Percentiles rank a stretch among this genome's conserved stretches.
phyloP scores from a whole-genome alignment of 2,113 vertebrate species.

The Sminthopsis crassicaudata region DNA sequence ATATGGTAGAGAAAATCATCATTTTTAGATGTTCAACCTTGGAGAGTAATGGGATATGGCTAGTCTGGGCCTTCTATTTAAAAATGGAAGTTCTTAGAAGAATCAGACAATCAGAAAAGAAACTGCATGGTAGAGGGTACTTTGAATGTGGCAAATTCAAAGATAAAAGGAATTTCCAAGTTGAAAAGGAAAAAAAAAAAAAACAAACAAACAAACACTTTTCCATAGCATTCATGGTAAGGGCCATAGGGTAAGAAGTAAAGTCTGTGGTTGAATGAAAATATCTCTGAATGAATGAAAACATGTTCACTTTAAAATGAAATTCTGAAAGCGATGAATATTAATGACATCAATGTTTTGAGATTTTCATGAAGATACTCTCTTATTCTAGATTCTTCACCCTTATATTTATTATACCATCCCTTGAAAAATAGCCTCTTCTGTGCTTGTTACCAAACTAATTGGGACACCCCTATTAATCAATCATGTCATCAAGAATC shows the following conservation, averaged over 20 bases:
- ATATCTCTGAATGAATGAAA: background rate
- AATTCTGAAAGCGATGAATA: background rate
- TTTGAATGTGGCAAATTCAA: background rate
- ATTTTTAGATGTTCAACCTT: background rate
- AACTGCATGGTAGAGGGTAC: background rate
- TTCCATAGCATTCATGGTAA: background rate
- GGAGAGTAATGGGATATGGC: background rate
- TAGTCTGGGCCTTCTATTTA: background rate
- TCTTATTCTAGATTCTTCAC: background rate
- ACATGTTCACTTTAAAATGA: background rate
- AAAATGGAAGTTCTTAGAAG: background rate
- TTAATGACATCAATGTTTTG: background rate
- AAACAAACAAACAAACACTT: no score
- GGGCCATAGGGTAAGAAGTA: background rate
- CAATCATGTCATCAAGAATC: background rate
- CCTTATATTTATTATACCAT: background rate
- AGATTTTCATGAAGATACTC: background rate
- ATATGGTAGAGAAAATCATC: background rate
- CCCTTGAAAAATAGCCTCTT: background rate
- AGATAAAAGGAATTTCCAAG: background rate
- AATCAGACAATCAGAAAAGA: background rate
- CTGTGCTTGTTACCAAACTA: background rate
- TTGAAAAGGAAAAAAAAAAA: background rate
- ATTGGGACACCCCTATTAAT: background rate
- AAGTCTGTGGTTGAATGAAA: background rate